These are phyloP conservation scores for Papilio demoleus DNA, from an alignment of 2,888 invertebrate species.

Conservation along the genomic window DNA sequence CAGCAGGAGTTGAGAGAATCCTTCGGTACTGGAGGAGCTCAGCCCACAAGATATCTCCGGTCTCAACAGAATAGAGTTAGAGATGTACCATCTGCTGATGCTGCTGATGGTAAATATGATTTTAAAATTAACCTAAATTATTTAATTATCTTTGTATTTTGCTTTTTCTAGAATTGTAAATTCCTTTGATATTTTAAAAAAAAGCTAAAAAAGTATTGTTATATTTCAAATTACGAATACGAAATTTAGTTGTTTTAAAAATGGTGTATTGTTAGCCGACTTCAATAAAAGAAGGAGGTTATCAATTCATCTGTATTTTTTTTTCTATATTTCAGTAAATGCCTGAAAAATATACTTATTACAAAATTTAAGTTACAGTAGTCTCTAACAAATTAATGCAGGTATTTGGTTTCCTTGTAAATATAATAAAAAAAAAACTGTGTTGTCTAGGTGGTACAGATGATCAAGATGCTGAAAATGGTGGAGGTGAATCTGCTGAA, in stretches of 20 bases:
- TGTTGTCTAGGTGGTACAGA: conserved; percentile 64
- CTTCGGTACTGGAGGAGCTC: conserved; percentile 89
- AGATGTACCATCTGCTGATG: conserved; percentile 78
- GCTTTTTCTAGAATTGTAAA: neutral
- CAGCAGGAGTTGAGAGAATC: conserved; percentile 94
- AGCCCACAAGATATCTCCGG: conserved; percentile 89
- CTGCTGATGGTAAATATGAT: conserved; percentile 72
- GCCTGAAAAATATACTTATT: too few species aligned
- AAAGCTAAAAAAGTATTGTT: too few species aligned
- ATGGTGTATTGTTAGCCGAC: too few species aligned
- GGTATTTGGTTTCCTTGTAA: neutral
- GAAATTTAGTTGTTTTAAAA: too few species aligned
- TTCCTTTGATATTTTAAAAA: too few species aligned
- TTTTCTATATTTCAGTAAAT: too few species aligned
- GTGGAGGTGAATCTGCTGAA: conserved; percentile 85
- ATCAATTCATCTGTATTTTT: too few species aligned
- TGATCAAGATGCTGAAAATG: conserved; percentile 84
- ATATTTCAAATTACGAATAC: too few species aligned
- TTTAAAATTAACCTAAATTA: neutral
- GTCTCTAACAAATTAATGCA: too few species aligned
- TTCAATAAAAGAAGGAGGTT: too few species aligned
- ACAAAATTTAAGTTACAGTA: too few species aligned
- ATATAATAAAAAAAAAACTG: neutral
- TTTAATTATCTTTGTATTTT: neutral
- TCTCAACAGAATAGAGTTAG: conserved; percentile 90